phyloP scores from a whole-genome alignment of 2,797 vertebrate genomes.

The Aplochiton taeniatus region DNA sequence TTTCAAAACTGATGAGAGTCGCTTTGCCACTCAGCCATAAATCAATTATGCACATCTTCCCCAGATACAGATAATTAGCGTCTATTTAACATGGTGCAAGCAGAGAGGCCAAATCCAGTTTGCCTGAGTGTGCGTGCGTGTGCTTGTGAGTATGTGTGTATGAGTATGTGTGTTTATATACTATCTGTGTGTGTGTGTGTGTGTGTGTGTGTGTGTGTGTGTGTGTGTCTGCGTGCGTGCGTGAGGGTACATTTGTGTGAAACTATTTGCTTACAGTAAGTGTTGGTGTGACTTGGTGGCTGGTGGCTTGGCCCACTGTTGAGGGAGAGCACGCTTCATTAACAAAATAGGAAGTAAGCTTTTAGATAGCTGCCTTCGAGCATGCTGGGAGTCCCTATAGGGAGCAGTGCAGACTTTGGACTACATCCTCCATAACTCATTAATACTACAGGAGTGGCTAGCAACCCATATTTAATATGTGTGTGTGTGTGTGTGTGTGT shows the following conservation, averaged over 20 bases:
- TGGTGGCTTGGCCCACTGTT: no score
- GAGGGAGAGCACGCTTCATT: no score
- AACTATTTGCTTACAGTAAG: no score
- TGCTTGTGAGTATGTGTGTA: slow-evolving; percentile 50
- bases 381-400: no score
- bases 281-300: no score
- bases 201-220: slow-evolving; percentile 25
- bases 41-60: slow-evolving; percentile 80
- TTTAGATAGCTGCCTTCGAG: no score
- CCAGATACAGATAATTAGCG: slow-evolving; percentile 72
- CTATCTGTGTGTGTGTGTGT: slow-evolving; percentile 29
- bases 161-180: slow-evolving; percentile 33
- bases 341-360: no score
- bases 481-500: slow-evolving; percentile 16
- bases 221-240: not conserved
- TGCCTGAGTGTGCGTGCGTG: slow-evolving; percentile 40
- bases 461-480: not conserved
- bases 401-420: no score
- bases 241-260: no score
- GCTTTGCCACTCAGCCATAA: slow-evolving; percentile 73
- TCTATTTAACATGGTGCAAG: slow-evolving; percentile 49
- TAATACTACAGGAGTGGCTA: no score
- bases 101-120: slow-evolving; percentile 5
- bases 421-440: no score
- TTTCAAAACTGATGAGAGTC: slow-evolving; percentile 64